phyloP scores from a whole-genome alignment of 2,888 invertebrate species.

The Cyclophora punctaria region DNA sequence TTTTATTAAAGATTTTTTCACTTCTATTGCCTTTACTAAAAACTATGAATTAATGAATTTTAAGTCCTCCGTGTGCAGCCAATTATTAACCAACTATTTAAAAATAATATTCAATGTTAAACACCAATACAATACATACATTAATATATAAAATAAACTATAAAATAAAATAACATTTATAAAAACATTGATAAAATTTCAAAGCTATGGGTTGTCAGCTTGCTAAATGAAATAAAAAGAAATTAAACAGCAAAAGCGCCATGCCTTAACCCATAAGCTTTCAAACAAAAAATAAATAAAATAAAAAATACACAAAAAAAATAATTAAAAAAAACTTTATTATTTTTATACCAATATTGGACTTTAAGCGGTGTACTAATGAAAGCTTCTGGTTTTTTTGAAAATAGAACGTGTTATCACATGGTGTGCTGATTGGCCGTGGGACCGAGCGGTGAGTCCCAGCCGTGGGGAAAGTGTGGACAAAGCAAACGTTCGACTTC shows the following conservation, averaged over 20 bases:
- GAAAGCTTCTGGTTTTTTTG: slow-evolving; percentile 63
- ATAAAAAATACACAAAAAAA: slow-evolving; percentile 12
- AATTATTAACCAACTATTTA: too few species aligned
- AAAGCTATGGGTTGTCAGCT: slow-evolving; percentile 60
- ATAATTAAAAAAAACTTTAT: slow-evolving; percentile 11
- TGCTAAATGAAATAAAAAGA: slow-evolving; percentile 26
- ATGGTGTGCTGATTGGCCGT: slow-evolving; percentile 9
- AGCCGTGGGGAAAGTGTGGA: too few species aligned
- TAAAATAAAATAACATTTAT: background rate
- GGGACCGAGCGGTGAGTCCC: too few species aligned
- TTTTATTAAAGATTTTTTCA: too few species aligned
- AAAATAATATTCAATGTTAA: too few species aligned
- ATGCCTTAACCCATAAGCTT: slow-evolving; percentile 68
- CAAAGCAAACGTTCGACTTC: too few species aligned
- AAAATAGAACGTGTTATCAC: slow-evolving; percentile 12
- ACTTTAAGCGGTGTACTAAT: slow-evolving; percentile 50
- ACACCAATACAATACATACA: too few species aligned
- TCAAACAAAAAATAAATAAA: slow-evolving; percentile 34
- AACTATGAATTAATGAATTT: too few species aligned
- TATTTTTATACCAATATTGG: slow-evolving; percentile 62
- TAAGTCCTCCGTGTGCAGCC: too few species aligned
- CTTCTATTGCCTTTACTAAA: too few species aligned
- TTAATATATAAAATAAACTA: too few species aligned
- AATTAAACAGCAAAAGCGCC: slow-evolving; percentile 29
- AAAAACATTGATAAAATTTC: slow-evolving; percentile 22